Evolutionary conservation across 2,113 vertebrate genomes (phyloP).

Genomic region (Rhipidura dahli): DNA sequence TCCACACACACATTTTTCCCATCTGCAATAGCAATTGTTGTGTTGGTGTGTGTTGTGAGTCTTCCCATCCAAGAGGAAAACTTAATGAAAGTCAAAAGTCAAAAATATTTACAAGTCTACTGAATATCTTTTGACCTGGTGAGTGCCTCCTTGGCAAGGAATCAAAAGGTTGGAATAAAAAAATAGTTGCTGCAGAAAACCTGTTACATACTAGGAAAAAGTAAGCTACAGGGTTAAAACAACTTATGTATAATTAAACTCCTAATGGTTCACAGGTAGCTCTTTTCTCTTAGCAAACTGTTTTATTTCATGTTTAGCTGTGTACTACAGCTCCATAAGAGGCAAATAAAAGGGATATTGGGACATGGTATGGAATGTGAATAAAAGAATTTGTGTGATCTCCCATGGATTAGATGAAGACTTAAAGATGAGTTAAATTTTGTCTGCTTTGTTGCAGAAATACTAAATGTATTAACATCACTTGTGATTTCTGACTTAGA

Average conservation of each 20-base stretch:
- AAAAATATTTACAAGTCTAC: neutral
- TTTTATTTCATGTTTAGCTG: neutral
- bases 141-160: neutral
- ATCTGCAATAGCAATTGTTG: neutral
- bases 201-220: neutral
- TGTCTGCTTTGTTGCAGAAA: neutral
- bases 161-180: neutral
- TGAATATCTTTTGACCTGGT: neutral
- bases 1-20: neutral
- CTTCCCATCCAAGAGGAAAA: neutral
- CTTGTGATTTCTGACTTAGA: neutral
- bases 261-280: neutral
- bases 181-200: neutral
- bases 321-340: neutral
- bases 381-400: neutral
- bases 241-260: neutral
- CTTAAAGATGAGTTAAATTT: neutral
- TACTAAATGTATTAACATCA: neutral
- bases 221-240: neutral
- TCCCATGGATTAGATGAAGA: neutral
- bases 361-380: neutral
- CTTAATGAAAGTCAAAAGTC: neutral
- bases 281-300: neutral
- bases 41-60: neutral
- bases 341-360: neutral